phyloP scores from a whole-genome alignment of 2,888 invertebrate genomes.

The Drosophila demipolita region DNA sequence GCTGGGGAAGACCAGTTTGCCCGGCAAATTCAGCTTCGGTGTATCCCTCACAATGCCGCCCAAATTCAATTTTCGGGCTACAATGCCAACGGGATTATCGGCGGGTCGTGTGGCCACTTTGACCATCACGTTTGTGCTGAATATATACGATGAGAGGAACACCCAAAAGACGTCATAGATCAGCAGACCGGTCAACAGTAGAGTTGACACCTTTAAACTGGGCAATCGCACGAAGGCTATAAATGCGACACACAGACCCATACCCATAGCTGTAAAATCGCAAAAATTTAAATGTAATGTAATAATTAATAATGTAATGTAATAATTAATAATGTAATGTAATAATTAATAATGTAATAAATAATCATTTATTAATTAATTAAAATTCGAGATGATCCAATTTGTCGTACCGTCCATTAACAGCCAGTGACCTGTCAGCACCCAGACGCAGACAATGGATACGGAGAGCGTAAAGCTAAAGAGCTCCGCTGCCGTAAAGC shows the following conservation, averaged over 20 bases:
- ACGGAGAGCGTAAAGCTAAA: conserved; percentile 96
- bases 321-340: neutral
- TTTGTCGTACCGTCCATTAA: conserved; percentile 93
- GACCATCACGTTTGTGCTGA: conserved; percentile 99
- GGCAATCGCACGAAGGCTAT: conserved; percentile 98
- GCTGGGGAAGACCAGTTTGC: conserved; percentile 98
- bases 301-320: conserved; percentile 1
- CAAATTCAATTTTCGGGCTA: conserved; percentile 96
- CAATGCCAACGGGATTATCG: conserved; percentile 96
- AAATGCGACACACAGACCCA: conserved; percentile 99
- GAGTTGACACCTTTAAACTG: conserved; percentile 97
- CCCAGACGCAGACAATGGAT: conserved; percentile 98
- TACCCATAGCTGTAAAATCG: conserved; percentile 93
- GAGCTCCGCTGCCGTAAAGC: conserved; percentile 97
- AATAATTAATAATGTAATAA: conserved; percentile 1
- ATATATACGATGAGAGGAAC: conserved; percentile 99
- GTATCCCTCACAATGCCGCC: conserved; percentile 96
- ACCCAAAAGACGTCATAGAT: conserved; percentile 99
- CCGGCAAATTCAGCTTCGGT: conserved; percentile 97
- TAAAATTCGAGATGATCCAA: neutral
- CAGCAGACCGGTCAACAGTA: conserved; percentile 95
- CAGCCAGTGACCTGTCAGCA: conserved; percentile 98
- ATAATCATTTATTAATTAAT: neutral
- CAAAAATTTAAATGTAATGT: neutral
- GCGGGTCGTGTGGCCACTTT: conserved; percentile 95